Percentiles rank a stretch among this genome's conserved stretches.
Evolutionary conservation across 2,888 invertebrate species (phyloP).

Genomic region (Lepas anatifera): DNA sequence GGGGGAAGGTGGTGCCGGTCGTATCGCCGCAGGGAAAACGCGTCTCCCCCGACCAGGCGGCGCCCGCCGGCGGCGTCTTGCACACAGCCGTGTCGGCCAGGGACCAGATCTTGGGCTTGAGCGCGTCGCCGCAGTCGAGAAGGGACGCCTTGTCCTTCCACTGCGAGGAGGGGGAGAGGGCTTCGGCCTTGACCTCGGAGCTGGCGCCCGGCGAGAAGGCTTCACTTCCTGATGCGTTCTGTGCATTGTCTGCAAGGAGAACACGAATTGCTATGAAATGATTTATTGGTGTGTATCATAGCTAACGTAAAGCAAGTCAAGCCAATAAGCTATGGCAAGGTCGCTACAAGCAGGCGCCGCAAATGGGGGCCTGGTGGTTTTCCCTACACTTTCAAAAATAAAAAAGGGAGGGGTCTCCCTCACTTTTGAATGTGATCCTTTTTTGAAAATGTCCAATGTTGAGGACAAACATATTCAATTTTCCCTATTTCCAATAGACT

Average conservation of each 20-base stretch:
- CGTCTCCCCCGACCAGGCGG: slow-evolving; percentile 14
- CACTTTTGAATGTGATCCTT: no score
- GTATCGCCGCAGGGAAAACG: slow-evolving; percentile 28
- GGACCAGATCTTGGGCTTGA: slow-evolving; percentile 91
- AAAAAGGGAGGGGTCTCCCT: no score
- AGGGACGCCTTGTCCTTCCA: not conserved
- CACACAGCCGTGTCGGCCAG: slow-evolving; percentile 86
- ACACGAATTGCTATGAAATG: no score
- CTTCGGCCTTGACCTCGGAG: not conserved
- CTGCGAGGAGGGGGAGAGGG: not conserved
- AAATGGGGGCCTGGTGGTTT: no score
- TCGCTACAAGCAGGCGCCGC: no score
- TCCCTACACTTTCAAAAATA: no score
- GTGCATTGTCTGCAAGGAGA: not conserved
- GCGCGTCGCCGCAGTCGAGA: not conserved
- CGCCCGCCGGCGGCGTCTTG: slow-evolving; percentile 64
- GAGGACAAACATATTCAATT: no score
- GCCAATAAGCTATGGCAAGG: no score
- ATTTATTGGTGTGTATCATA: no score
- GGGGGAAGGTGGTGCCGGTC: slow-evolving; percentile 23
- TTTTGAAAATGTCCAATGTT: no score
- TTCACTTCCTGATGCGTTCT: not conserved
- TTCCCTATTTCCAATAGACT: no score
- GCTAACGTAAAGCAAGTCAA: no score
- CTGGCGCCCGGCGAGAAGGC: not conserved